Percentiles rank a stretch among this genome's conserved stretches.
Conservation (phyloP, 2,888 invertebrate genomes). For the Apotomis turbidana region DNA sequence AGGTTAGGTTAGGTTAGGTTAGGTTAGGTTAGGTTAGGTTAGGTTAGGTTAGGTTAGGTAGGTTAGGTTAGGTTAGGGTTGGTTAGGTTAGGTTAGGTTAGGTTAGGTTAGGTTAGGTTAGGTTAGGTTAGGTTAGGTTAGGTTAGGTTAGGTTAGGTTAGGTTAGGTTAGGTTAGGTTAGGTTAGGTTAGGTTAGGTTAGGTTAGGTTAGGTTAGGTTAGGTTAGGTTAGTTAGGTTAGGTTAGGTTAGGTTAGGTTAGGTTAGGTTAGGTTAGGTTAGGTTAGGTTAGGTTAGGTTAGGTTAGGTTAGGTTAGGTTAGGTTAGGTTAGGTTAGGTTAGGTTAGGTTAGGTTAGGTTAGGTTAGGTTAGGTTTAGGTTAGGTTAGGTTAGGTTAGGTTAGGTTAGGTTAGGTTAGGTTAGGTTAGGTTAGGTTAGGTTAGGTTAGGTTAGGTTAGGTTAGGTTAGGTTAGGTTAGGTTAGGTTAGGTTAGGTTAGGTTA, state of each 20-base stretch:
- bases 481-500: constrained; percentile 30
- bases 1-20: constrained; percentile 10
- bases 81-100: constrained; percentile 37
- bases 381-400: constrained; percentile 33
- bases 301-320: constrained; percentile 35
- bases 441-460: constrained; percentile 36
- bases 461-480: constrained; percentile 37
- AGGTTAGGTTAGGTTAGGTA: constrained; percentile 9
- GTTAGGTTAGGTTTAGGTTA: constrained; percentile 43
- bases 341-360: constrained; percentile 37
- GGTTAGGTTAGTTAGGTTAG: constrained; percentile 40
- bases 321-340: constrained; percentile 39
- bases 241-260: constrained; percentile 39
- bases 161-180: constrained; percentile 42
- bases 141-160: constrained; percentile 43
- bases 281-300: constrained; percentile 41
- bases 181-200: constrained; percentile 43
- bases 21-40: constrained; percentile 10
- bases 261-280: constrained; percentile 41
- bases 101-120: constrained; percentile 43
- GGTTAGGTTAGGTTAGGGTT: no score
- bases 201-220: constrained; percentile 44
- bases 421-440: constrained; percentile 28
- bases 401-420: constrained; percentile 42
- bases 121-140: constrained; percentile 42